Conservation (phyloP, 1,140 invertebrate species). For the Procambarus virginalis region DNA sequence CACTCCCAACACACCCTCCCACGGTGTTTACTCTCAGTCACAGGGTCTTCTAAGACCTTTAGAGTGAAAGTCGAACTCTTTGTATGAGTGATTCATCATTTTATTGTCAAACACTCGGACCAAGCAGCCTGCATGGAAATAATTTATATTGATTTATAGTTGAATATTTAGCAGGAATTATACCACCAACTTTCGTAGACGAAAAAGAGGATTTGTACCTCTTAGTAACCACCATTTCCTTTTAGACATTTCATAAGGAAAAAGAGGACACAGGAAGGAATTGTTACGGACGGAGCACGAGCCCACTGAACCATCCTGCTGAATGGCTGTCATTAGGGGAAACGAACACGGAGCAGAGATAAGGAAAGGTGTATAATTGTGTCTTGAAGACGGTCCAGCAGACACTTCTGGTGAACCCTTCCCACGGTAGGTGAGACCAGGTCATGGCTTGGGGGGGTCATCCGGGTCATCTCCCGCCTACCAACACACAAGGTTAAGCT, state of each 20-base stretch:
- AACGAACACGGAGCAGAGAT: background rate
- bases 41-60: background rate
- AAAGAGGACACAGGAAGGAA: no score
- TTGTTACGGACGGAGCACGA: no score
- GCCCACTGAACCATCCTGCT: no score
- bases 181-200: no score
- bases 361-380: background rate
- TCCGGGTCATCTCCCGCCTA: background rate
- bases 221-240: no score
- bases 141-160: no score
- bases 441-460: background rate
- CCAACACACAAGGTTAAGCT: background rate
- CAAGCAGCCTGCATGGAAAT: background rate
- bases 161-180: no score
- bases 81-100: background rate
- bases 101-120: background rate
- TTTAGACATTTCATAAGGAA: no score
- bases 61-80: background rate
- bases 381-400: background rate
- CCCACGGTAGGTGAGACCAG: background rate
- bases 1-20: no score
- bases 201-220: no score
- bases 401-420: slow-evolving; percentile 8
- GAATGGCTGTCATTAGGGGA: background rate
- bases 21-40: background rate